Base-by-base conservation (phyloP, 2,797 vertebrate species). In the Steatocranus sp. region DNA sequence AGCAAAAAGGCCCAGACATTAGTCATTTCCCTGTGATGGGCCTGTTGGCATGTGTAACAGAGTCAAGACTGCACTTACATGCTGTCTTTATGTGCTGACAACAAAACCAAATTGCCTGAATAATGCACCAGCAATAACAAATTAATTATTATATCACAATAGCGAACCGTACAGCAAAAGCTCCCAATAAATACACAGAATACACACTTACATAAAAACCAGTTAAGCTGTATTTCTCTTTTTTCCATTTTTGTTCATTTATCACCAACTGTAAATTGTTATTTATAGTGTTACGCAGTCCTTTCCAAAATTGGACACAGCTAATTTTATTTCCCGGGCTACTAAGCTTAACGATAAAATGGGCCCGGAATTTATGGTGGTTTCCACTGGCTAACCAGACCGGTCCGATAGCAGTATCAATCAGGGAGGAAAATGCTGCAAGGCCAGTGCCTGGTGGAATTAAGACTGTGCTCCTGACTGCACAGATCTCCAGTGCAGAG, bases 321-420 rank as follows among this genome's bases (percentile, higher is more conserved):
- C 91, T 94, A 90, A 93, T 94, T 95, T 93, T 94, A 95, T 95
- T 94, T 93, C 90, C 82, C 4, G 68, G 86, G 85, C 89, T 86
- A 86, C 93, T 94, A 90, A 93, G 91, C 93, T 92, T 91, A 92
- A 94, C 90, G 86, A 92, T 92, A 91, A 93, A 92, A 80, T 70
- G 86, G 79, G 83, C 25, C 76, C 8, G 83, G 86, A 92, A 93
- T 95, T 95, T 93, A 95, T 90, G 89, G 86, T 51, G 80, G 88
- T 88, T 91, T 92, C 91, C 81, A 81, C 75, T 78, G 91, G 85
- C 89, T 90, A 89, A 88, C 87, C 89, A 84, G 91, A 82, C 83
- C 38, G 30, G 46, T 88, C 87, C 87, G 85, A 88, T 81, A 88
- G 86, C 76, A 7, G 90, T 84, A 93, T 96, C 93, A 94, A 93